phyloP scores from a whole-genome alignment of 2,113 vertebrate genomes.

The Pandion haliaetus region DNA sequence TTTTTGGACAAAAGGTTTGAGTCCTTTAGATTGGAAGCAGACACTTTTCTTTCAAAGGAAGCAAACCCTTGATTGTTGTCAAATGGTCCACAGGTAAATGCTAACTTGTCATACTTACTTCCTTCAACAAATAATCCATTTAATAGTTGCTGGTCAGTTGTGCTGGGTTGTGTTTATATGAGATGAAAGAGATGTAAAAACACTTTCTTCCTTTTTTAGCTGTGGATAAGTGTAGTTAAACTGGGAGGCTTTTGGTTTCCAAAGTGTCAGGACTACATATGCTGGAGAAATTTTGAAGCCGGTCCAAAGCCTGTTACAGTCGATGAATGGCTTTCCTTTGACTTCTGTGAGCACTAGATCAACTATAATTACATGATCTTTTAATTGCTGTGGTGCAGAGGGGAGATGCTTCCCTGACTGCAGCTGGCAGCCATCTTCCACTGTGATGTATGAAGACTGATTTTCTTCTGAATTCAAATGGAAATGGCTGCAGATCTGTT shows the following conservation, averaged over 20 bases:
- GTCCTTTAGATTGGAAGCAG: background rate
- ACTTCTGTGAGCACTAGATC: background rate
- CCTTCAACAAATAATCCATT: background rate
- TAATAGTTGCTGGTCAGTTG: background rate
- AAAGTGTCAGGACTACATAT: background rate
- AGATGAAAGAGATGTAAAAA: background rate
- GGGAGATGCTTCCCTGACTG: background rate
- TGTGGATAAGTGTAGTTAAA: background rate
- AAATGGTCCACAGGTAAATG: background rate
- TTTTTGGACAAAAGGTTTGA: background rate
- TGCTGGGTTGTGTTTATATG: background rate
- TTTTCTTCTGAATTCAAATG: background rate
- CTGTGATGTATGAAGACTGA: background rate
- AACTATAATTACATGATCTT: constrained; percentile 15
- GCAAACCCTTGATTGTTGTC: background rate
- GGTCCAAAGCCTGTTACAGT: background rate
- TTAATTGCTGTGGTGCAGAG: constrained; percentile 28
- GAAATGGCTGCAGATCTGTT: background rate
- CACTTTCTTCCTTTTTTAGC: background rate
- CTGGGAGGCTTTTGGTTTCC: background rate
- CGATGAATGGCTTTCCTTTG: constrained; percentile 10
- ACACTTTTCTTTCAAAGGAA: background rate
- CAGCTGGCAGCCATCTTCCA: background rate
- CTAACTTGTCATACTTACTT: background rate
- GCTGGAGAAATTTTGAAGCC: background rate